phyloP scores from a whole-genome alignment of 2,113 vertebrate genomes.

The Pygoscelis adeliae region DNA sequence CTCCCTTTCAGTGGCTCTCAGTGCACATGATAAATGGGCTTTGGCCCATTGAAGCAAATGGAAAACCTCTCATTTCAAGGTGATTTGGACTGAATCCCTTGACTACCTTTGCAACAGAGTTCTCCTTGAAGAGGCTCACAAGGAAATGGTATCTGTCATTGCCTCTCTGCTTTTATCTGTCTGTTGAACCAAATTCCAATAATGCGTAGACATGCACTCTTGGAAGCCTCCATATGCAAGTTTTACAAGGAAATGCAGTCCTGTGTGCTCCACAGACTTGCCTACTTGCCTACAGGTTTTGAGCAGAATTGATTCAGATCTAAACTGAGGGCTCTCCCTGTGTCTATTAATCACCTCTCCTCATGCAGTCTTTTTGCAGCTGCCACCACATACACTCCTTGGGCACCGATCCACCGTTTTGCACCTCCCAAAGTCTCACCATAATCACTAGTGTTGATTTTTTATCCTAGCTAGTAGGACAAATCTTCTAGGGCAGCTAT shows the following conservation, averaged over 20 bases:
- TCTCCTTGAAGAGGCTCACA: not conserved
- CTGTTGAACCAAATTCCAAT: not conserved
- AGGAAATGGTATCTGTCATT: not conserved
- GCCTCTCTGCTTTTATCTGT: not conserved
- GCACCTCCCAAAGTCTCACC: fast-evolving
- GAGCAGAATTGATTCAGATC: constrained; percentile 2
- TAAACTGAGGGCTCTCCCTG: constrained; percentile 12
- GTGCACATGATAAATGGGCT: not conserved
- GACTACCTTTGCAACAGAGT: not conserved
- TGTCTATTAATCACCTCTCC: constrained; percentile 18
- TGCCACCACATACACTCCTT: not conserved
- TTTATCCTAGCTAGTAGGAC: not conserved
- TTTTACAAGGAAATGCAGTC: not conserved
- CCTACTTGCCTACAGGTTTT: not conserved
- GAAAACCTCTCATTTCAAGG: not conserved
- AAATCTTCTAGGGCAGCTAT: not conserved
- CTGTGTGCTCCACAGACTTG: not conserved
- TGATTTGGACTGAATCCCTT: not conserved
- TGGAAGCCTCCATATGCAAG: not conserved
- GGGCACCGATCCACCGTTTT: not conserved
- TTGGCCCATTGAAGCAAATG: not conserved
- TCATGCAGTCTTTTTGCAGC: not conserved
- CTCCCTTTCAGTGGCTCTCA: not conserved
- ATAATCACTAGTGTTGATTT: not conserved
- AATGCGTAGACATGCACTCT: fast-evolving